Evolutionary conservation across 2,113 vertebrate species (phyloP).

Genomic region (Eulemur macaco): DNA sequence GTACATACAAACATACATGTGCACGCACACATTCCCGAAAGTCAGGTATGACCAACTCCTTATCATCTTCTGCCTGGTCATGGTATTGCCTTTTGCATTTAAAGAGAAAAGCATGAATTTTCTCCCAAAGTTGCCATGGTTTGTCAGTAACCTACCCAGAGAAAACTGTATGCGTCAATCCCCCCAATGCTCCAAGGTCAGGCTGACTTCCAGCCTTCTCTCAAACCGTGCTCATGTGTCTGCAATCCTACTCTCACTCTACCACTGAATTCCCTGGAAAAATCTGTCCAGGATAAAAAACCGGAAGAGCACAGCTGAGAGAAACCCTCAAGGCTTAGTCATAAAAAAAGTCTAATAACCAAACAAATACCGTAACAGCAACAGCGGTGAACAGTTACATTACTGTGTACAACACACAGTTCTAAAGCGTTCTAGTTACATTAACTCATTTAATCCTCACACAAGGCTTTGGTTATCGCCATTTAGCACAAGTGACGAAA

Average conservation of each 20-base stretch:
- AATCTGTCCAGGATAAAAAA: background rate
- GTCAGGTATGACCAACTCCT: background rate
- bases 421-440: background rate
- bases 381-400: accelerated
- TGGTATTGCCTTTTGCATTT: accelerated
- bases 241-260: background rate
- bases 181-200: background rate
- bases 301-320: background rate
- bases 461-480: accelerated
- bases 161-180: background rate
- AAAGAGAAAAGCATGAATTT: background rate
- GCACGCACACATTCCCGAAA: background rate
- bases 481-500: background rate
- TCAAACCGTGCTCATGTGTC: background rate
- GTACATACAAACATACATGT: background rate
- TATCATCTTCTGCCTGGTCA: background rate
- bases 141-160: background rate
- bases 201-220: background rate
- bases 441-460: background rate
- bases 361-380: background rate
- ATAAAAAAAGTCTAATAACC: background rate
- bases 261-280: background rate
- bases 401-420: accelerated
- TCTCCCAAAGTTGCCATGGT: background rate
- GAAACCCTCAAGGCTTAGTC: background rate